A percentile compares a stretch with the other conserved stretches of the same genome.
These are phyloP conservation scores for Drosophila pseudoananassae DNA, from an alignment of 1,140 invertebrate species.

Conservation along the genomic window DNA sequence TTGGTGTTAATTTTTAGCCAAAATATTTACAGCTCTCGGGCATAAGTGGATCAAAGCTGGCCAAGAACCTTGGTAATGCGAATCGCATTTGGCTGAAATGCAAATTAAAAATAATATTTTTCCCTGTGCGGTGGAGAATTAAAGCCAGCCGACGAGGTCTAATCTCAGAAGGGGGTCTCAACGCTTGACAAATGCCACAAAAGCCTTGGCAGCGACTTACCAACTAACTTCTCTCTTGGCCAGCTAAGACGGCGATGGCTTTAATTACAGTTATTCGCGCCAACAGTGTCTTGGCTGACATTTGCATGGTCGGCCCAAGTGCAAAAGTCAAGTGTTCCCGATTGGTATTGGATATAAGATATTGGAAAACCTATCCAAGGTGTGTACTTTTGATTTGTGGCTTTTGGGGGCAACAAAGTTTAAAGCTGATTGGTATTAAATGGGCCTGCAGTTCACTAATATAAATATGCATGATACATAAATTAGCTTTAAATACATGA, in stretches of 20 bases:
- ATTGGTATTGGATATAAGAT: constrained; percentile 1
- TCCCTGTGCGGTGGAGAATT: constrained; percentile 37
- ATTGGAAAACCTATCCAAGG: constrained; percentile 18
- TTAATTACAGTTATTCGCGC: constrained; percentile 76
- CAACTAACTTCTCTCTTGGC: constrained; percentile 28
- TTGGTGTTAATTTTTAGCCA: constrained; percentile 63
- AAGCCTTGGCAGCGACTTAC: constrained; percentile 68
- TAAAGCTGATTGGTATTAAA: constrained; percentile 24
- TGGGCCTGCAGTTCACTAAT: not conserved
- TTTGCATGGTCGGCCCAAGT: constrained; percentile 62
- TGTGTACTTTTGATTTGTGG: constrained; percentile 18
- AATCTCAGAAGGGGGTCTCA: constrained; percentile 25
- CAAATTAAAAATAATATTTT: constrained; percentile 75
- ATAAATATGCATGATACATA: not conserved
- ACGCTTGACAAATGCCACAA: constrained; percentile 59
- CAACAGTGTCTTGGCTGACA: constrained; percentile 60
- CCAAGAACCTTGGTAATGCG: constrained; percentile 62
- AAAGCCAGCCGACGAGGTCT: constrained; percentile 48
- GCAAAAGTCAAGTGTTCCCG: constrained; percentile 45
- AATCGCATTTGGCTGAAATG: constrained; percentile 30
- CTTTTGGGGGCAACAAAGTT: constrained; percentile 8
- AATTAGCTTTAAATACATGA: not conserved
- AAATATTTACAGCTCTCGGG: constrained; percentile 55
- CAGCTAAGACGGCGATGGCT: constrained; percentile 33
- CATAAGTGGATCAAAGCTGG: constrained; percentile 57